A percentile compares a stretch with the other conserved stretches of the same genome.
Evolutionary conservation across 2,888 invertebrate genomes (phyloP).

Genomic region (Phalera bucephala): DNA sequence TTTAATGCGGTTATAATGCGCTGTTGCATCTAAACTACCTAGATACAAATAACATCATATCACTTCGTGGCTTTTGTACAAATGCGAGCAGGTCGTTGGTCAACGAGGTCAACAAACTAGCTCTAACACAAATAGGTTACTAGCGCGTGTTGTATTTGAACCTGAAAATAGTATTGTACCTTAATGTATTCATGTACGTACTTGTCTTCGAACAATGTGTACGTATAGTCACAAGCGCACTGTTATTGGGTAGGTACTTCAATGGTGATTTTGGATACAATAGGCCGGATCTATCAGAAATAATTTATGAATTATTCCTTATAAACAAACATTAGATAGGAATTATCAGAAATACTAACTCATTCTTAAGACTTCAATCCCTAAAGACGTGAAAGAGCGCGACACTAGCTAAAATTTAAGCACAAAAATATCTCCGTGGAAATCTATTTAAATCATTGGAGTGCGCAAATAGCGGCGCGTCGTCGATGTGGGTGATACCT

Average conservation of each 20-base stretch:
- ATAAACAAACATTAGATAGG: no score
- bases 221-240: no score
- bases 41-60: no score
- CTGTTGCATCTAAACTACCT: no score
- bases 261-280: no score
- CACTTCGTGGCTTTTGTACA: no score
- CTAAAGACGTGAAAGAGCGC: constrained; percentile 23
- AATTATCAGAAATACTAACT: no score
- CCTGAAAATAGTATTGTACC: constrained; percentile 37
- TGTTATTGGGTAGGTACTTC: no score
- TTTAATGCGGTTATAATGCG: no score
- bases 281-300: no score
- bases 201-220: no score
- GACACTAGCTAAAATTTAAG: constrained; percentile 36
- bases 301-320: no score
- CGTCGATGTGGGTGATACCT: constrained; percentile 47
- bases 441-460: constrained; percentile 58
- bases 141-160: constrained; percentile 36
- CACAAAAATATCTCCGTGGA: constrained; percentile 57
- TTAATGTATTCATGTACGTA: constrained; percentile 12
- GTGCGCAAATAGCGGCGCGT: constrained; percentile 53
- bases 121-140: constrained; percentile 47
- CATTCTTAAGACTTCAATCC: constrained; percentile 14
- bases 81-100: constrained; percentile 52
- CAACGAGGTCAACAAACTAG: constrained; percentile 65